phyloP scores from a whole-genome alignment of 2,113 vertebrate species.

The Oryzias celebensis region DNA sequence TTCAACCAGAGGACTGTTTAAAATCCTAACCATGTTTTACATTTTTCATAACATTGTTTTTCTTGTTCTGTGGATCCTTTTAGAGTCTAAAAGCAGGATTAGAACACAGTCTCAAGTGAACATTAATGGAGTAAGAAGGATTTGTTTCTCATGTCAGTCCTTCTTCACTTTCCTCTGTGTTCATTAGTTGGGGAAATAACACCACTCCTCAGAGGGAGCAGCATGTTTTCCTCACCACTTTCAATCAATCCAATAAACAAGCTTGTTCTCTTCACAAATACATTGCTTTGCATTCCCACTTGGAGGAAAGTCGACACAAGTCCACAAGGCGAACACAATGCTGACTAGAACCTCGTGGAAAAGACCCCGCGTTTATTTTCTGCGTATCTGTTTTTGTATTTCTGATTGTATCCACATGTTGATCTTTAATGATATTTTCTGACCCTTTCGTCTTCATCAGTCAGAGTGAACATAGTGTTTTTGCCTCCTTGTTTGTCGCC shows the following conservation, averaged over 20 bases:
- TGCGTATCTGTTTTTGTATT: neutral
- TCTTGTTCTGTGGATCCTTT: neutral
- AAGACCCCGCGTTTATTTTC: conserved; percentile 39
- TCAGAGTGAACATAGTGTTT: neutral
- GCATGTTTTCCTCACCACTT: conserved; percentile 36
- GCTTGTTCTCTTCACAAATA: conserved; percentile 35
- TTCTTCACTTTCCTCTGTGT: conserved; percentile 9
- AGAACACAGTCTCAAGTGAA: neutral
- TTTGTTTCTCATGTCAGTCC: neutral
- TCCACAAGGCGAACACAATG: conserved; percentile 40
- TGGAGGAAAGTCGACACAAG: conserved; percentile 23
- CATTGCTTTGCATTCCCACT: conserved; percentile 44
- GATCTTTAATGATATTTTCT: conserved; percentile 11
- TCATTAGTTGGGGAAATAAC: conserved; percentile 32
- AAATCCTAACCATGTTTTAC: no score
- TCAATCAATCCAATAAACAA: conserved; percentile 63
- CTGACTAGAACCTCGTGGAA: conserved; percentile 64
- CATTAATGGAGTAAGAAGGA: neutral
- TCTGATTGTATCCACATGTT: conserved; percentile 21
- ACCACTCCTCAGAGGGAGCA: conserved; percentile 10
- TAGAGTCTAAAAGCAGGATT: conserved; percentile 1
- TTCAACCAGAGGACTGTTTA: no score
- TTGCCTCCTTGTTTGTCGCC: neutral
- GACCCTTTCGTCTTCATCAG: conserved; percentile 2
- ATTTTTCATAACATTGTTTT: neutral